Base-by-base conservation (phyloP, 2,797 vertebrate genomes). In the Syndactyla subalaris region DNA sequence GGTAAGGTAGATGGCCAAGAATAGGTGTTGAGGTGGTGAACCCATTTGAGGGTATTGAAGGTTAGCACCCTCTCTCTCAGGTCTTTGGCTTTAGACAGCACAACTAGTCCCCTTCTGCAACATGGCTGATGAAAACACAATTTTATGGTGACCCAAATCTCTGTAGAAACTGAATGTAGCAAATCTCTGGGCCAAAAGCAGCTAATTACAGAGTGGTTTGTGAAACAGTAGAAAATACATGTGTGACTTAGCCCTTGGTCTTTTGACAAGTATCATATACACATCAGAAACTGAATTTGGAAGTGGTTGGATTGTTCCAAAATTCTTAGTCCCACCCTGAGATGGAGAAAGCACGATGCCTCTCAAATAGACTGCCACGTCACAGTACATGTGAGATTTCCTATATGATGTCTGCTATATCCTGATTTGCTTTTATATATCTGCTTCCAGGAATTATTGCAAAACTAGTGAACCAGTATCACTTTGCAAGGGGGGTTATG, bases 21-120 rank as follows among this genome's bases (percentile, higher is more conserved):
- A 66, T 21, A 54, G 9, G 27, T 43, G 6, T 5, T 55, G 30
- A 63, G 30, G 10, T 70, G 41, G 5, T 32, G 12, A 85, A 36
- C 0, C 4, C 23, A 18, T 63, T 30, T 57, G 1, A 62, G 21
- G 6, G 7, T 21, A 14, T 8, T 76, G 11, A 21, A 23, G 15
- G 17, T 52, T 55, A 59, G 13, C 30, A 10, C 9, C 32, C 12
- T 26, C 17, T 10, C 7, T 55, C 14, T 84, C 8, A 18, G 23
- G 5, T 19, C 2, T 29, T 51, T 90, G 63, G 15, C 29, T 85
- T 81, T n/a, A 61, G 32, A 10, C 3, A 74, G 19, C 14, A 48
- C 4, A 12, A 36, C 7, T 27, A 43, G 10, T 63, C 9, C 36
- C 12, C 14, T 88, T 72, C 49, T 66, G 21, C 20, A 55, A 39